Conservation (phyloP, 2,113 vertebrate genomes). For the Damaliscus lunatus region DNA sequence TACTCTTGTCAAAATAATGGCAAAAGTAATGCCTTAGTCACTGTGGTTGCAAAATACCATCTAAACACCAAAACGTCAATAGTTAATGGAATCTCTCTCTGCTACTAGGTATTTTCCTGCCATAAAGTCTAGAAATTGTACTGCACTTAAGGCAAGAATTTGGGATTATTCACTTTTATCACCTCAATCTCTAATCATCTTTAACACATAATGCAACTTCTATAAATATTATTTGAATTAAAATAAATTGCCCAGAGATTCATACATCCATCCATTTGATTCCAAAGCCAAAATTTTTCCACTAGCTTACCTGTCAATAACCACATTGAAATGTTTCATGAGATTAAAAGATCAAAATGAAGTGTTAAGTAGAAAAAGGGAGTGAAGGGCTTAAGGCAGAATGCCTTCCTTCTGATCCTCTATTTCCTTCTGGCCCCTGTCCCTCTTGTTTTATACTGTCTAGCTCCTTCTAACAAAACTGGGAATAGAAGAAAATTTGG, state of each 20-base stretch:
- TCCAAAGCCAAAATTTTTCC: neutral
- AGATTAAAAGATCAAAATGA: neutral
- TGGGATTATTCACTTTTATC: neutral
- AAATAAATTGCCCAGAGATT: neutral
- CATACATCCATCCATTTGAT: accelerated
- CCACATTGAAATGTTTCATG: neutral
- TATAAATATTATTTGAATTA: neutral
- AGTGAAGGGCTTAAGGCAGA: too few relatives aligned
- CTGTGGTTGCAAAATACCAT: neutral
- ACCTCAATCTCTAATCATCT: too few relatives aligned
- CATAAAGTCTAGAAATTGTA: neutral
- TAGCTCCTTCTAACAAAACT: neutral
- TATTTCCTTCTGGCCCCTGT: neutral
- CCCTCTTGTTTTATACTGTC: neutral
- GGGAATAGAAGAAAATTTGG: neutral
- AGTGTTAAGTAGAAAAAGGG: neutral
- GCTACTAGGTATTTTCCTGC: neutral
- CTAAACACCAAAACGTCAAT: neutral
- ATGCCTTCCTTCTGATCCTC: neutral
- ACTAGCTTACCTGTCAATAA: neutral
- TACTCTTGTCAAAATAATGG: neutral
- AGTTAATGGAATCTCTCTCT: neutral
- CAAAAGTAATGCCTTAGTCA: neutral
- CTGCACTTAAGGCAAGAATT: neutral
- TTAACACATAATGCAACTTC: neutral